Conservation (phyloP, 2,888 invertebrate genomes). For the Leptopilina syphax region DNA sequence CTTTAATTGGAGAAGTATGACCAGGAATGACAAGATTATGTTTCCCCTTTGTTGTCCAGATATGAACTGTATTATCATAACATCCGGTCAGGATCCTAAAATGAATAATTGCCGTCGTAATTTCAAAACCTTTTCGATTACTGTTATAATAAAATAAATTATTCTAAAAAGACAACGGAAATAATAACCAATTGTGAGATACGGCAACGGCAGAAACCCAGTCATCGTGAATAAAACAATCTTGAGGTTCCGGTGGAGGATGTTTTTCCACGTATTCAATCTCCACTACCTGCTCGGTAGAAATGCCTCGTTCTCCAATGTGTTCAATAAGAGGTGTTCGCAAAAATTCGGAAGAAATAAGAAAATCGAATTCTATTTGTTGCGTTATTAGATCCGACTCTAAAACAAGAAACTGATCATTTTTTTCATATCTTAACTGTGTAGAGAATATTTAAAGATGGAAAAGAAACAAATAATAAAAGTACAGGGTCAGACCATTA, state of each 20-base stretch:
- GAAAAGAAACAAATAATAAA: neutral
- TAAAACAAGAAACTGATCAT: slow-evolving; percentile 46
- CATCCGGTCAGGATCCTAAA: slow-evolving; percentile 92
- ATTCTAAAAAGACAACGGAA: neutral
- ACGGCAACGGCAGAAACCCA: slow-evolving; percentile 96
- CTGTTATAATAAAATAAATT: slow-evolving; percentile 12
- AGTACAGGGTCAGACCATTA: no score
- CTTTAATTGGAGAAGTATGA: slow-evolving; percentile 92
- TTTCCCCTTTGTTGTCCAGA: slow-evolving; percentile 93
- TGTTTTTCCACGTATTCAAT: slow-evolving; percentile 95
- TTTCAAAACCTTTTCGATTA: neutral
- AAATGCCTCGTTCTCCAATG: slow-evolving; percentile 85
- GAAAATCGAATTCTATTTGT: slow-evolving; percentile 89
- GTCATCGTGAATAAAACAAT: slow-evolving; percentile 96
- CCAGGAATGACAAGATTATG: slow-evolving; percentile 90
- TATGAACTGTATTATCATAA: slow-evolving; percentile 94
- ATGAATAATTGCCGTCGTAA: slow-evolving; percentile 57
- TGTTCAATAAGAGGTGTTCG: slow-evolving; percentile 85
- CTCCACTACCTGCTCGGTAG: slow-evolving; percentile 90
- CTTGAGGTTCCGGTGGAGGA: slow-evolving; percentile 94
- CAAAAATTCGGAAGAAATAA: slow-evolving; percentile 90
- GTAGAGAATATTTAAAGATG: no score
- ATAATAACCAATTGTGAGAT: slow-evolving; percentile 82
- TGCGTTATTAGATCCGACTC: slow-evolving; percentile 68
- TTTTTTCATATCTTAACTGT: neutral